phyloP scores from a whole-genome alignment of 64 coral and sea anemone species.

The Porites australiensis region DNA sequence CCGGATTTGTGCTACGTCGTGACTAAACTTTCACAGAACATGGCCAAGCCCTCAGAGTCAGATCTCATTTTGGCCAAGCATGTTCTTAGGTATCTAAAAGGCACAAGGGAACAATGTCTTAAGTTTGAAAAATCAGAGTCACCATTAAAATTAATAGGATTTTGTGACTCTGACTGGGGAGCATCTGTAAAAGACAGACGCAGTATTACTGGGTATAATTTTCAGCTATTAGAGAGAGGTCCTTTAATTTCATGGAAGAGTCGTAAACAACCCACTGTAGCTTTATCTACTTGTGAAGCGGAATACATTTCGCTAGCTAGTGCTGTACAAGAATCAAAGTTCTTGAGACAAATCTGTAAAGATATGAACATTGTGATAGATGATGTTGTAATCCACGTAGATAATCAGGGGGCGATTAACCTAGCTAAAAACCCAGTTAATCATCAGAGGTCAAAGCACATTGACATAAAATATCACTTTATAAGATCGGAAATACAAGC shows the following conservation, averaged over 20 bases:
- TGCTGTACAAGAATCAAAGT: not conserved
- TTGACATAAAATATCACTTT: constrained; percentile 7
- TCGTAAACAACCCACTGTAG: constrained; percentile 12
- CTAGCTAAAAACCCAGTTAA: constrained; percentile 25
- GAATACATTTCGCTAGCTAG: not conserved
- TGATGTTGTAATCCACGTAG: not conserved
- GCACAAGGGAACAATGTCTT: constrained; percentile 27
- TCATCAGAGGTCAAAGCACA: constrained; percentile 21
- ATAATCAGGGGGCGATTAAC: not conserved
- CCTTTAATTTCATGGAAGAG: constrained; percentile 20
- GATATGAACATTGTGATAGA: not conserved
- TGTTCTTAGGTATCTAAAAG: constrained; percentile 69
- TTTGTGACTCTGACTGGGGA: not conserved
- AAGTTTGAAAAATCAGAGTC: not conserved
- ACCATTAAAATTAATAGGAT: not conserved
- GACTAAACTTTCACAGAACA: constrained; percentile 56
- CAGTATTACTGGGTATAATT: constrained; percentile 22
- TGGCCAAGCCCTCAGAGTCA: constrained; percentile 12
- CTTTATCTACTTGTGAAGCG: constrained; percentile 7
- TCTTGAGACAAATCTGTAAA: not conserved
- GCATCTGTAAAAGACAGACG: constrained; percentile 4
- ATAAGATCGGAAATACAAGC: not conserved
- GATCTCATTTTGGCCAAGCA: constrained; percentile 53
- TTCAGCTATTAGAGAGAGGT: not conserved
- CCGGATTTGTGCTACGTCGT: constrained; percentile 73